Evolutionary conservation across 1,140 invertebrate genomes (phyloP), one percentile per base, ranked within the genome.

Genomic region (Drosophila yakuba): DNA sequence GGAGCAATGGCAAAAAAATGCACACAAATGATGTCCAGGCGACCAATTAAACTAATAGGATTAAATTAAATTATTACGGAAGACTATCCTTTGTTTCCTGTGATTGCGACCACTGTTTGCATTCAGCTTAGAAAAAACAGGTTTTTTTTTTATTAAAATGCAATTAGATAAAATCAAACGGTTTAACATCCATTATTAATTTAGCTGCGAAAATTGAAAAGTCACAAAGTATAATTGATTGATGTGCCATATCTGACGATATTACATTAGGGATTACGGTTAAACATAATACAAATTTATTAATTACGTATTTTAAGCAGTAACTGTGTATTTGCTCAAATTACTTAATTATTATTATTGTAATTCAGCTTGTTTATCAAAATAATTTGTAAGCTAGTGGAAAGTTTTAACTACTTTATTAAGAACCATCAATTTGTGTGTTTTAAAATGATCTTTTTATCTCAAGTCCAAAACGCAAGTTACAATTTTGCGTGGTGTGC

Each of bases 401-500:
- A 39, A 1, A 4, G 28, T 28, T 28, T 28, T 0, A 28, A 0
- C 6, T 28, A 4, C 23, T 25, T 3, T 4, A 28, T 6, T 28
- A 6, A 7, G 28, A 2, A 32, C 8, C 8, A 32, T 2, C 8
- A 8, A 8, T 25, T 4, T 3, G 4, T 25, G 23, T 25, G 23
- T 25, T 32, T 15, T 8, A 6, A 8, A 15, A 15, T 2, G 3
- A 41, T 11, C 15, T 0, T 0, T 43, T 15, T n/a, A 41, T 25
- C 23, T 47, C 2, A 25, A 41, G 2, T 23, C 1, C 7, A 4
- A 17, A 8, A 12, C 4, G 15, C 23, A 14, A 10, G 10, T 0
- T 32, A 62, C 20, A 45, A 2, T 66, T 80, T 80, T 69, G 82
- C 61, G 20, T 48, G 78, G 56, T 85, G 73, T 4, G 36, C 52